Evolutionary conservation across 2,888 invertebrate genomes (phyloP).

Genomic region (Thyatira batis): DNA sequence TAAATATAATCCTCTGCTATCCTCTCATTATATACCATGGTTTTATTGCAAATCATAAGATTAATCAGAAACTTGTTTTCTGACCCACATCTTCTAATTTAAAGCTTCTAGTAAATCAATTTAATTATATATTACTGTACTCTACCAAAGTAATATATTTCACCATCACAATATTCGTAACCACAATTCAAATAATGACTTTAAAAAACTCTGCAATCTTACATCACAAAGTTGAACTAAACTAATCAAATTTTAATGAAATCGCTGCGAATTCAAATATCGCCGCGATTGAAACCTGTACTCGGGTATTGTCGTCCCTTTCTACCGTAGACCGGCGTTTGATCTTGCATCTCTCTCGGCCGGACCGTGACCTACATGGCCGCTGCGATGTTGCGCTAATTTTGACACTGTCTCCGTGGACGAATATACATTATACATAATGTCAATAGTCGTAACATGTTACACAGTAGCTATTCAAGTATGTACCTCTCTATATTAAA

Average conservation of each 20-base stretch:
- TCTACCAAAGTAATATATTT: too few relatives aligned
- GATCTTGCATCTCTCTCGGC: conserved; percentile 33
- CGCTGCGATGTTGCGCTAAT: conserved; percentile 59
- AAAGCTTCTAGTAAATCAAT: too few relatives aligned
- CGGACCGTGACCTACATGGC: conserved; percentile 70
- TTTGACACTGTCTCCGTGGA: conserved; percentile 46
- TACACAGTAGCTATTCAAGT: background rate
- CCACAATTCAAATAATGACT: background rate
- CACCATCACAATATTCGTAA: background rate
- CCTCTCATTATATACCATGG: too few relatives aligned
- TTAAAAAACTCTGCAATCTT: background rate
- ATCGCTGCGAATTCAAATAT: conserved; percentile 15
- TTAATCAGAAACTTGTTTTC: too few relatives aligned
- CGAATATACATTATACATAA: background rate
- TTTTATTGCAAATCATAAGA: too few relatives aligned
- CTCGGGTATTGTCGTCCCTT: conserved; percentile 22
- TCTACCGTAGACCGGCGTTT: conserved; percentile 21
- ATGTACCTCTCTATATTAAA: background rate
- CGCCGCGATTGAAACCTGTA: conserved; percentile 23
- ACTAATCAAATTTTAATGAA: background rate
- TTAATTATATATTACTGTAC: too few relatives aligned
- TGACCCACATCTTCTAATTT: too few relatives aligned
- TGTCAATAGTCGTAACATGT: background rate
- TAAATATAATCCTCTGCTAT: too few relatives aligned
- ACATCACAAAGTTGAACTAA: background rate